Conservation (phyloP, 2,888 invertebrate species). For the Nebria salina region DNA sequence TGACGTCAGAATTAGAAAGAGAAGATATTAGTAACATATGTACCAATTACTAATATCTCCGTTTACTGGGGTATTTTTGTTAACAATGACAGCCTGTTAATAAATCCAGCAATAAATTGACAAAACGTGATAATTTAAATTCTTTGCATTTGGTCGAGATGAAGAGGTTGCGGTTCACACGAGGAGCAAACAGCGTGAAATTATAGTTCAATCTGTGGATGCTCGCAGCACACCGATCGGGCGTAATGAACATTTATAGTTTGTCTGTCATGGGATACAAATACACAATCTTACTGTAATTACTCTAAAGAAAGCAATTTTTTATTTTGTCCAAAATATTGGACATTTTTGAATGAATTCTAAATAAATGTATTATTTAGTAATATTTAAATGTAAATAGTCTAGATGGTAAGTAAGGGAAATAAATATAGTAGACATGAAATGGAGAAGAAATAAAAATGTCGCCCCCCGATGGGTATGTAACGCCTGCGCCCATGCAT, state of each 20-base stretch:
- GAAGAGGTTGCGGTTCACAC: slow-evolving; percentile 52
- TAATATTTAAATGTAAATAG: background rate
- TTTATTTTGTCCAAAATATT: background rate
- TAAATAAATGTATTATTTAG: background rate
- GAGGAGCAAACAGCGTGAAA: slow-evolving; percentile 55
- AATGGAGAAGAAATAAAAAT: background rate
- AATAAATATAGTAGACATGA: background rate
- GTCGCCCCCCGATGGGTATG: background rate
- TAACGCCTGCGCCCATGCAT: slow-evolving; percentile 10
- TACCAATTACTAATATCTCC: slow-evolving; percentile 21
- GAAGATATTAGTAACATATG: background rate
- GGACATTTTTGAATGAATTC: background rate
- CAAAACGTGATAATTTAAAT: slow-evolving; percentile 44
- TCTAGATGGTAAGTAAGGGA: background rate
- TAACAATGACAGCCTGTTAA: slow-evolving; percentile 30
- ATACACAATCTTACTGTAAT: slow-evolving; percentile 5
- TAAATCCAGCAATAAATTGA: slow-evolving; percentile 44
- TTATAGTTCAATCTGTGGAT: slow-evolving; percentile 53
- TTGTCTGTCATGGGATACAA: slow-evolving; percentile 27
- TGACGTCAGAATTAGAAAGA: background rate
- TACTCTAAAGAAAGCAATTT: background rate
- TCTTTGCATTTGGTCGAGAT: slow-evolving; percentile 26
- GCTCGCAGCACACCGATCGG: slow-evolving; percentile 46
- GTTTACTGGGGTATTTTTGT: slow-evolving; percentile 31
- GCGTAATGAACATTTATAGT: slow-evolving; percentile 21